Conservation (phyloP, 2,888 invertebrate species). For the Erebia aethiops region DNA sequence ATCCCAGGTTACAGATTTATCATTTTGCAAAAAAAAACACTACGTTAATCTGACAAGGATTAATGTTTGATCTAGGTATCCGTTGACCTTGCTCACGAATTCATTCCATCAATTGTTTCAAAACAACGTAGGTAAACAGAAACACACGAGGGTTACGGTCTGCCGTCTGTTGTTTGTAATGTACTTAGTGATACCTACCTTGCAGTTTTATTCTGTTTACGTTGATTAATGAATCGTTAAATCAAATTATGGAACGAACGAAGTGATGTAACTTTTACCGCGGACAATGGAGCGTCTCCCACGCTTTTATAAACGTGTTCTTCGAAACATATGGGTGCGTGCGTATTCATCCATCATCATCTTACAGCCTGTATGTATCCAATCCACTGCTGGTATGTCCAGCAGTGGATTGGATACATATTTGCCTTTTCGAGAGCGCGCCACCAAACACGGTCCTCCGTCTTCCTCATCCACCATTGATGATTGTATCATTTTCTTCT, state of each 20-base stretch:
- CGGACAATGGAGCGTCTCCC: conserved; percentile 29
- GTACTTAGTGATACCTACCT: conserved; percentile 30
- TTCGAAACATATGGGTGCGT: conserved; percentile 36
- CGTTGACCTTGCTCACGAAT: conserved; percentile 50
- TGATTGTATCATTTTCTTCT: conserved; percentile 23
- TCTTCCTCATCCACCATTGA: too few species aligned
- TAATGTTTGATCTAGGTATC: conserved; percentile 43
- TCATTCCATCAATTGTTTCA: conserved; percentile 61
- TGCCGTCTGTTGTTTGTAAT: conserved; percentile 50
- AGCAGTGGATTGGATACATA: too few species aligned
- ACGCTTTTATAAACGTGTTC: conserved; percentile 33
- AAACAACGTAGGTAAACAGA: conserved; percentile 38
- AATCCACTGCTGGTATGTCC: too few species aligned
- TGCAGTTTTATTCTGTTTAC: conserved; percentile 32
- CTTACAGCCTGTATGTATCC: too few species aligned
- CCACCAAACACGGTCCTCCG: too few species aligned
- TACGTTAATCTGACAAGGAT: conserved; percentile 45
- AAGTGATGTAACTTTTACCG: conserved; percentile 48
- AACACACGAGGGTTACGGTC: conserved; percentile 53
- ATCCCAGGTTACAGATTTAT: conserved; percentile 28
- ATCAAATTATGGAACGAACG: conserved; percentile 45
- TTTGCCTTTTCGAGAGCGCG: too few species aligned
- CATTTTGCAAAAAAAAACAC: conserved; percentile 34
- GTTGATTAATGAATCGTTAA: conserved; percentile 52
- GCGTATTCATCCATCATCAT: too few species aligned